These are phyloP conservation scores for Chaenogobius annularis DNA, from an alignment of 2,113 vertebrate species.

Conservation along the genomic window DNA sequence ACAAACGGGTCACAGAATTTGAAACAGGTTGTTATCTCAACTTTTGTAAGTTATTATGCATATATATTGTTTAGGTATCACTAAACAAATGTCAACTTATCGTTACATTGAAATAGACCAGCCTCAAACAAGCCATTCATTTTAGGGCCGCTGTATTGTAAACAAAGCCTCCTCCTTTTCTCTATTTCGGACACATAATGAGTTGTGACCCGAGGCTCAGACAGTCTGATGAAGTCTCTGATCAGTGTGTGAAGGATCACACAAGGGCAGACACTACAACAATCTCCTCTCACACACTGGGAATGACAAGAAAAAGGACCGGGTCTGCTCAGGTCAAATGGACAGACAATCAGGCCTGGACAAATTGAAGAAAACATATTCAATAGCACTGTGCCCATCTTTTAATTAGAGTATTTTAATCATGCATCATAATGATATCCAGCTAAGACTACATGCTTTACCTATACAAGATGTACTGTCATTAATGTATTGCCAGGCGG, in stretches of 20 bases:
- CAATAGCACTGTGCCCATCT: background rate
- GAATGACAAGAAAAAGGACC: background rate
- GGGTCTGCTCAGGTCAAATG: background rate
- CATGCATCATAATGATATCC: too few relatives aligned
- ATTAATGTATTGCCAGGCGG: too few relatives aligned
- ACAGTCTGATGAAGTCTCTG: slow-evolving; percentile 8
- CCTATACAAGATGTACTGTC: too few relatives aligned
- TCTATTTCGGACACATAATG: slow-evolving; percentile 1
- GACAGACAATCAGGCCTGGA: background rate
- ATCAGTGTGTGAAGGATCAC: slow-evolving; percentile 4
- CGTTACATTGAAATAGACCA: background rate
- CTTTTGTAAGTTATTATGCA: too few relatives aligned
- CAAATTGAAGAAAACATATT: too few relatives aligned
- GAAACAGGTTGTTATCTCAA: too few relatives aligned
- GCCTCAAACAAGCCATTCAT: background rate
- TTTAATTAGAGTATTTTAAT: too few relatives aligned
- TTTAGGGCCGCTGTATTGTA: background rate
- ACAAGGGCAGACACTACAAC: background rate
- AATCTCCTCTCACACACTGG: background rate
- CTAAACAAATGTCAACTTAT: background rate
- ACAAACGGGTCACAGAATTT: too few relatives aligned
- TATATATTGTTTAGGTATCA: too few relatives aligned
- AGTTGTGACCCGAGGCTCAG: slow-evolving; percentile 1
- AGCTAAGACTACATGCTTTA: too few relatives aligned
- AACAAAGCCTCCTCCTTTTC: background rate